Evolutionary conservation across 2,113 vertebrate species (phyloP).

Genomic region (Murina feae): DNA sequence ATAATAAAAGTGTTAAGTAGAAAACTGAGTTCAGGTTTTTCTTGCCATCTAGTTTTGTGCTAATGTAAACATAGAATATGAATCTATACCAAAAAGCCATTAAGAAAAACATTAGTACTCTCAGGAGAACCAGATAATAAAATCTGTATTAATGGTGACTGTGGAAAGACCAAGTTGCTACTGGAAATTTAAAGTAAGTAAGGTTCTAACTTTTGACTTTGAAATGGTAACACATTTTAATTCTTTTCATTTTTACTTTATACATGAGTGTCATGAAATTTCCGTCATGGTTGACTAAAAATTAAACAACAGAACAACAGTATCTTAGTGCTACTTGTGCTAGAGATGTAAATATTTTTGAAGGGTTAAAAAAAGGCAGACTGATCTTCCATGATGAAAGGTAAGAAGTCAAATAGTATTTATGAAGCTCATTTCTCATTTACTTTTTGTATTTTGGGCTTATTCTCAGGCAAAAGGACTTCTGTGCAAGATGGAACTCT

Average conservation of each 20-base stretch:
- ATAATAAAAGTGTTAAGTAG: background rate
- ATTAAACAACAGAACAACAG: background rate
- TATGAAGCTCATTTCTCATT: conserved; percentile 30
- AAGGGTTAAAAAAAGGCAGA: background rate
- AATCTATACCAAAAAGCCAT: background rate
- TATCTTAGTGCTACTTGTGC: background rate
- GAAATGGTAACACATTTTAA: background rate
- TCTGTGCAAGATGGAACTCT: conserved; percentile 70
- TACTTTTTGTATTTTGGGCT: conserved; percentile 25
- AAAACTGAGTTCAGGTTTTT: background rate
- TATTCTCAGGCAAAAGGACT: conserved; percentile 75
- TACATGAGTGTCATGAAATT: background rate
- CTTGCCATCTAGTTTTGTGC: background rate
- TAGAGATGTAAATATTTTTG: background rate
- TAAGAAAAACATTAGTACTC: background rate
- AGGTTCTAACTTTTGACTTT: background rate
- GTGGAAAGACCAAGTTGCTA: background rate
- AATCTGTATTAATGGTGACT: conserved; percentile 1
- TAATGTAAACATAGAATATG: background rate
- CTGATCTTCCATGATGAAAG: background rate
- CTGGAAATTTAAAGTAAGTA: background rate
- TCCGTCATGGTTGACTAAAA: background rate
- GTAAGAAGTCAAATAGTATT: background rate
- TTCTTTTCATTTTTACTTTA: conserved; percentile 14
- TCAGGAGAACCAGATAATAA: background rate